Base-by-base conservation (phyloP, 2,797 vertebrate genomes). In the Acipenser oxyrinchus region DNA sequence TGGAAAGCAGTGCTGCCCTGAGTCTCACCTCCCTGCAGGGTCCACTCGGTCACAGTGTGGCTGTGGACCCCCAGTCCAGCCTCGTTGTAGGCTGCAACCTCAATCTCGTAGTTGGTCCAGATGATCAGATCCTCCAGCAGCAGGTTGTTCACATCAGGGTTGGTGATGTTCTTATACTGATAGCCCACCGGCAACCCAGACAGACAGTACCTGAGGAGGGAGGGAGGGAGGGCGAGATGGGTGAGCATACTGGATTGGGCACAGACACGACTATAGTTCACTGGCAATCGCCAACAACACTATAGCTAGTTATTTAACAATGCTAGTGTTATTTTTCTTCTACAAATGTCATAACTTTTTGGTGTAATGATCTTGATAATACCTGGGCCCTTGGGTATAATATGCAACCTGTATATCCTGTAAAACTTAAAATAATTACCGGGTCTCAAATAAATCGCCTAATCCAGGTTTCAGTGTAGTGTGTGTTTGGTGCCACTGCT, bases 21-120 rank as follows among this genome's bases (percentile, higher is more conserved):
- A 75, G 18, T 18, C 89, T 80, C 83, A 98, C 96, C 96, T 90
- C 96, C 96, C 80, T 98, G 96, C 60, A 98, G 90, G 0, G 96
- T 99, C 96, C 96, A 99, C 84, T 98, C 96, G 0, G 93, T 96
- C 70, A 98, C 96, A 73, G 91, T 96, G 75, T 93, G 83, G 82
- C 95, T 95, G 86, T 96, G 98, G 60, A 90, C 86, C 0, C 96
- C 96, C 73, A 95, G 78, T n/a, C 96, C 95, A 0, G 95, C 96
- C 0, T 91, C 91, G 57, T 98, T 99, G 82, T 94, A 99, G 0
- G 96, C 95, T 0, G 95, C 96, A 82, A 99, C 95, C 78, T 97
- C 94, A 0, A 98, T 97, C 88, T 99, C 96, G 0, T 98, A 99
- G 84, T 98, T 98, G 67, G 96, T 98, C 96, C 96, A 99, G 80